A percentile compares a stretch with the other conserved stretches of the same genome.
phyloP scores from a whole-genome alignment of 1,140 invertebrate genomes.

The Sarcophaga peregrina region DNA sequence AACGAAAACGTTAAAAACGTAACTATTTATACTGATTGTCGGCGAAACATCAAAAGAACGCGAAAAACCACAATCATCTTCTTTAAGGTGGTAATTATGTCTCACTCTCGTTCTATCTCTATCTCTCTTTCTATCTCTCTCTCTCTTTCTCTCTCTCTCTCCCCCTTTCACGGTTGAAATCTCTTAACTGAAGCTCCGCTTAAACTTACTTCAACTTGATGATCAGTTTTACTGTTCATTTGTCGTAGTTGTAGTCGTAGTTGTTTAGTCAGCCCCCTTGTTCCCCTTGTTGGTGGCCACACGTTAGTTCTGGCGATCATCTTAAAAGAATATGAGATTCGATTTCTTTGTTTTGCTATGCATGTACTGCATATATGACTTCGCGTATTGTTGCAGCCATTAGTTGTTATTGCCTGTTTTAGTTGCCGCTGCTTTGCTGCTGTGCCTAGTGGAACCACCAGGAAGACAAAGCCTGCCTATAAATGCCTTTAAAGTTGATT shows the following conservation, averaged over 20 bases:
- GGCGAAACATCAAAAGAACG: constrained; percentile 61
- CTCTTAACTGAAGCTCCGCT: neutral
- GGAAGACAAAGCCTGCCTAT: constrained; percentile 11
- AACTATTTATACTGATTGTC: constrained; percentile 40
- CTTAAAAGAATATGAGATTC: neutral
- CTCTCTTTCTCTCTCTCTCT: too few relatives aligned
- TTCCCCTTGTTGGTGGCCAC: too few relatives aligned
- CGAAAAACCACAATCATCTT: constrained; percentile 64
- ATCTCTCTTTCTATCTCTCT: too few relatives aligned
- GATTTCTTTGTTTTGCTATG: too few relatives aligned
- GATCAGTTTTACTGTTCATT: neutral
- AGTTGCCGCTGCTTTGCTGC: constrained; percentile 15
- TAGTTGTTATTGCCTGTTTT: neutral
- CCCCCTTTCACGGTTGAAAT: neutral
- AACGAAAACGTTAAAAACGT: neutral
- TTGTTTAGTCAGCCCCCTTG: too few relatives aligned
- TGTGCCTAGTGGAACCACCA: neutral
- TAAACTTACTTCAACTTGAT: neutral
- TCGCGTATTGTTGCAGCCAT: constrained; percentile 20
- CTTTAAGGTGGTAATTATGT: constrained; percentile 66
- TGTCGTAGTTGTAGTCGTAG: too few relatives aligned
- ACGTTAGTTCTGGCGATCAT: constrained; percentile 15
- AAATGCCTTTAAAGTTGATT: constrained; percentile 27
- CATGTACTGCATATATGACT: neutral
- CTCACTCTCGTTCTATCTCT: constrained; percentile 32